Base-by-base conservation (phyloP, 2,113 vertebrate species). In the Colossoma macropomum region DNA sequence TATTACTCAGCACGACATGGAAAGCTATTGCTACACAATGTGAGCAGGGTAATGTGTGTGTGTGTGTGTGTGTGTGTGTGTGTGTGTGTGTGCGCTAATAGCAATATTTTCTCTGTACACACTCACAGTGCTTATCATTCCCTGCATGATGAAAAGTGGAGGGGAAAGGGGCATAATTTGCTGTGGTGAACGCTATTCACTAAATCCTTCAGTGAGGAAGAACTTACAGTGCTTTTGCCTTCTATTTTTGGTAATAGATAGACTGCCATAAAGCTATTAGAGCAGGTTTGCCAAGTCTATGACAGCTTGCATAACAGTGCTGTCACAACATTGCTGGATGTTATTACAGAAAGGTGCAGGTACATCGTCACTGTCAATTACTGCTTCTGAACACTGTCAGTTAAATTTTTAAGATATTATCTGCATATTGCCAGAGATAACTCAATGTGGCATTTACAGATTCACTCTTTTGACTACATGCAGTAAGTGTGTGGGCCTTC, bases 1-100 rank as follows among this genome's bases (percentile, higher is more conserved):
- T 93, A 95, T 95, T 95, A 95, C 94, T 95, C 95, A 95, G 95
- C 93, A 95, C 96, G 93, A 93, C 95, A 93, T 93, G 92, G 91
- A 93, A 92, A 91, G 87, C 92, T 94, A 92, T 92, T 82, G 60
- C 84, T 86, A 84, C 71, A 88, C 77, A 81, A 77, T 23, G 45
- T 68, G 77, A n/a, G 23, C 63, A 62, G 41, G 17, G 50, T 70
- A 52, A 27, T 77, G 68, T 84, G 68, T 78, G 79, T 84, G 65
- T 70, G 74, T 83, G 68, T 59, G 66, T 84, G 68, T 78, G 79
- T 84, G 65, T 70, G 74, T 83, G 68, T 59, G 66, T 79, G 54
- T 65, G 50, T 75, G 50, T 80, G 84, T 75, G 54, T 52, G 54
- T 62, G 71, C 63, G 34, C 63, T 73, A 56, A 72, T 73, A 63